Evolutionary conservation across 2,113 vertebrate genomes (phyloP).

Genomic region (Falcunculus frontatus): DNA sequence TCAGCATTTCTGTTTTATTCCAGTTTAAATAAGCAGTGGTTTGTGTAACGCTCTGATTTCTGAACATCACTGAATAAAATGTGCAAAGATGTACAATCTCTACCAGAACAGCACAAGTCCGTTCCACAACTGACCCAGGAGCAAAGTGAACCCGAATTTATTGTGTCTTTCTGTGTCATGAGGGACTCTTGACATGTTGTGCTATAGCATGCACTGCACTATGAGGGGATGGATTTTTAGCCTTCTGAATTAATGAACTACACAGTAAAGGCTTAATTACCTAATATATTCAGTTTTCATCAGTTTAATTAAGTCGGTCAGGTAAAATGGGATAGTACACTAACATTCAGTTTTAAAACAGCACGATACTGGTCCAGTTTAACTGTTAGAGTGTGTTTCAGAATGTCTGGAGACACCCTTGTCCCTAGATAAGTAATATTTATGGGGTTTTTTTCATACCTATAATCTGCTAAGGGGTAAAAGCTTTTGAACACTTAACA

Average conservation of each 20-base stretch:
- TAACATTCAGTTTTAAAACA: neutral
- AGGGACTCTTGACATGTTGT: neutral
- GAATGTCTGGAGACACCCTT: neutral
- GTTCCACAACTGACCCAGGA: neutral
- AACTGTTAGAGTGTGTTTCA: neutral
- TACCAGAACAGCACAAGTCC: neutral
- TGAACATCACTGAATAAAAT: conserved; percentile 15
- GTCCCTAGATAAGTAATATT: neutral
- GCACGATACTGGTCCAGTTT: neutral
- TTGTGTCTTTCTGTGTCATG: neutral
- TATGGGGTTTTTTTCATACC: neutral
- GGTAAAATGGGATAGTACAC: neutral
- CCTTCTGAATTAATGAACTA: neutral
- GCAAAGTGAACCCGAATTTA: neutral
- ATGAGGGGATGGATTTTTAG: neutral
- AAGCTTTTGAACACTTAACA: neutral
- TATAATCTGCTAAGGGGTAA: neutral
- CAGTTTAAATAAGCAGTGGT: conserved; percentile 47
- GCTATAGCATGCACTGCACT: neutral
- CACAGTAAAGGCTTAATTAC: neutral
- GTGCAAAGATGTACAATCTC: conserved; percentile 37
- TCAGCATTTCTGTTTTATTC: neutral
- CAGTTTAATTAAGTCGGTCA: neutral
- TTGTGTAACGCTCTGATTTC: conserved; percentile 32
- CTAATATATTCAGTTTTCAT: neutral